Base-by-base conservation (phyloP, 2,113 vertebrate genomes). In the Scartelaos histophorus region DNA sequence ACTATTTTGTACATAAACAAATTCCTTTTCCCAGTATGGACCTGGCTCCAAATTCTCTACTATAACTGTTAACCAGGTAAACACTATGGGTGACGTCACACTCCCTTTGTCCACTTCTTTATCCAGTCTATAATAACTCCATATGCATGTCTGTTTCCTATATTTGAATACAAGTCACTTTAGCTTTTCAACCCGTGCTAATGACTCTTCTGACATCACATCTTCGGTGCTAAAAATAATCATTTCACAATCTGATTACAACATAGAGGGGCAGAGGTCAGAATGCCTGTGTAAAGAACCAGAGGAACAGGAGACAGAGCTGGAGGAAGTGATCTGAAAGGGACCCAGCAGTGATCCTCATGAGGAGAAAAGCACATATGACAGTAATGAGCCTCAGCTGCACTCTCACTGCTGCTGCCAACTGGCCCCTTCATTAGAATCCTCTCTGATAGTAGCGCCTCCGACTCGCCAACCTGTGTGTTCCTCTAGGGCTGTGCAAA, bases 341-440 rank as follows among this genome's bases (percentile, higher is more conserved):
- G 74, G 70, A 49, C 69, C 62, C 75, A 80, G 77, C 81, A 64
- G 70, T 64, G 69, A 16, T 35, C 64, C 75, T 67, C 77, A 75
- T 58, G 67, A 85, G 83, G 82, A 76, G 85, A 77, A 86, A 87
- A 88, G 80, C 53, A 73, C 75, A 82, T 78, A 45, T 67, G 85
- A 86, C 80, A 81, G 79, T 80, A 81, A 85, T 89, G 76, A 82
- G 70, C 70, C 75, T 81, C 85, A 88, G 87, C 85, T 85, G 84
- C 75, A 56, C 64, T 19, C 13, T 43, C 10, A 43, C 71, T 13
- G 70, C 51, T 46, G 49, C 45, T 71, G 75, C 76, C 83, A 82
- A 66, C 62, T 61, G n/a, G 53, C 61, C 51, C 58, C 83, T 72
- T 83, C 45, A 75, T 81, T 76, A 75, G 25, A 15, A 69, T 51